phyloP scores from a whole-genome alignment of 2,888 invertebrate species.

The Leptopilina syphax region DNA sequence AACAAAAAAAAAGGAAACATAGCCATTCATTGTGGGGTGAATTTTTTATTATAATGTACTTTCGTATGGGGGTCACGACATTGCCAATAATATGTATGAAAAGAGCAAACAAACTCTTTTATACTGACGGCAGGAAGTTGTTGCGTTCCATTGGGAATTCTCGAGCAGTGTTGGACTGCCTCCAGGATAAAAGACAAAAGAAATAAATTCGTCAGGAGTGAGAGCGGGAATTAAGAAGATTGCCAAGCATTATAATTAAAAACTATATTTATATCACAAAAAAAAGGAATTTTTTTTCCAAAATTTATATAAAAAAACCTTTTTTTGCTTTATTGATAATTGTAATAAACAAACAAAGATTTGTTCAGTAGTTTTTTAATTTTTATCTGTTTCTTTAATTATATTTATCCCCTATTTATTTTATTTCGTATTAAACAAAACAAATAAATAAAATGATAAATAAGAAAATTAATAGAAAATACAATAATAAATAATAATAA shows the following conservation, averaged over 20 bases:
- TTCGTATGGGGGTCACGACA: conserved; percentile 28
- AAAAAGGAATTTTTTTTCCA: background rate
- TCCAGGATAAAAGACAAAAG: conserved; percentile 33
- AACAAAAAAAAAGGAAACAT: background rate
- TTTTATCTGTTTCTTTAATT: too few relatives aligned
- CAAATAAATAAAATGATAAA: too few relatives aligned
- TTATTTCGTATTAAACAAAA: too few relatives aligned
- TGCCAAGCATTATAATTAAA: background rate
- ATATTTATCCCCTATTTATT: too few relatives aligned
- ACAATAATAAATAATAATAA: too few relatives aligned
- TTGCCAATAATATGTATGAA: conserved; percentile 31
- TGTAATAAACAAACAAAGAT: too few relatives aligned
- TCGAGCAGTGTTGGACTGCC: conserved; percentile 35
- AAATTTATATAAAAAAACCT: too few relatives aligned
- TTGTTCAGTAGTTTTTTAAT: too few relatives aligned
- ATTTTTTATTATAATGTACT: conserved; percentile 12
- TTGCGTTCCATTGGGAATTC: conserved; percentile 28
- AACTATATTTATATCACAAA: background rate
- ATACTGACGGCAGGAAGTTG: conserved; percentile 17
- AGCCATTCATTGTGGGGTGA: conserved; percentile 7
- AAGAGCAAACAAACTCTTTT: conserved; percentile 32
- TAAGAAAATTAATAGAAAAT: too few relatives aligned
- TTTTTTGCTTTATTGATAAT: too few relatives aligned
- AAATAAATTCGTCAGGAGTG: background rate
- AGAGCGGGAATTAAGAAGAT: background rate